A percentile compares a stretch with the other conserved stretches of the same genome.
phyloP scores from a whole-genome alignment of 2,113 vertebrate genomes.

The Corvus hawaiiensis region DNA sequence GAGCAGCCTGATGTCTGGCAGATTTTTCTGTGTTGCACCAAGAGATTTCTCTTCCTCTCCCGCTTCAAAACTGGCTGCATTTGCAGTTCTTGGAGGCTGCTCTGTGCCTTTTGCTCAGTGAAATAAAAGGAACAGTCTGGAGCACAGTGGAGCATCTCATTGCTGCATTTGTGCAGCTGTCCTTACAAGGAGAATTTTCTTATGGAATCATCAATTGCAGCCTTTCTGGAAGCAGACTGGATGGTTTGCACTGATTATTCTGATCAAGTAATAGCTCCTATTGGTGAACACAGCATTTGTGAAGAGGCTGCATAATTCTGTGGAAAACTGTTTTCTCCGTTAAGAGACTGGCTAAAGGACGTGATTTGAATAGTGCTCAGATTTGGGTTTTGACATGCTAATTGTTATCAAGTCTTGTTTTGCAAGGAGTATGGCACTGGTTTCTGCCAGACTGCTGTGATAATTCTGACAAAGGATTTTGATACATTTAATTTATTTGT shows the following conservation, averaged over 20 bases:
- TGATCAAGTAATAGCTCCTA: neutral
- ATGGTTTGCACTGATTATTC: neutral
- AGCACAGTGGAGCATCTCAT: neutral
- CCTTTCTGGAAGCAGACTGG: neutral
- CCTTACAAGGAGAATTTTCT: conserved; percentile 20
- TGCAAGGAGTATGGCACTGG: neutral
- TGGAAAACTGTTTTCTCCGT: neutral
- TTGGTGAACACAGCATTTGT: neutral
- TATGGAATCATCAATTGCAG: neutral
- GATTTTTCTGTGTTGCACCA: neutral
- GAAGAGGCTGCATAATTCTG: conserved; percentile 31
- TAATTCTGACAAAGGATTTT: neutral
- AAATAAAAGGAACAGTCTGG: neutral
- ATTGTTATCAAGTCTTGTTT: neutral
- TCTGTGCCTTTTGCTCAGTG: neutral
- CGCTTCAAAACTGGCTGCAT: neutral
- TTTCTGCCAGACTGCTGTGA: neutral
- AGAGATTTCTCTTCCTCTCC: neutral
- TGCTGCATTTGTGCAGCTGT: neutral
- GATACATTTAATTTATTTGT: neutral
- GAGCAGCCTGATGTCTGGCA: neutral
- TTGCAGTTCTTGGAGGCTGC: neutral
- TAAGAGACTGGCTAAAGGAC: neutral
- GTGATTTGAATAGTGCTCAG: conserved; percentile 13
- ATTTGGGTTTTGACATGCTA: conserved; percentile 7